phyloP scores from a whole-genome alignment of 1,140 invertebrate species.

The Drosophila saltans region DNA sequence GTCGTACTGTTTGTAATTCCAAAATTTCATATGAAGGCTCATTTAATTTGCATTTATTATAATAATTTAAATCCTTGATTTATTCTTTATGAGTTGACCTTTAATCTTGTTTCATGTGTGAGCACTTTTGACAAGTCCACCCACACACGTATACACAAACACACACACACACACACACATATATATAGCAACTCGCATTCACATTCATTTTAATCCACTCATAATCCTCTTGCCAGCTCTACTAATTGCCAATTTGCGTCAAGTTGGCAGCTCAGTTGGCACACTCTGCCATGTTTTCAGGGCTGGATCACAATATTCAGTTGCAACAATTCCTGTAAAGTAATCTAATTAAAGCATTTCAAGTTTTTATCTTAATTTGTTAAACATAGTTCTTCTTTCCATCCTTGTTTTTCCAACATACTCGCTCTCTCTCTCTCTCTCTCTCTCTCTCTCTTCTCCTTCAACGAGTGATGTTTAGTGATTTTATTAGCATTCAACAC shows the following conservation, averaged over 20 bases:
- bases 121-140: conserved; percentile 38
- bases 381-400: conserved; percentile 40
- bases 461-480: conserved; percentile 47
- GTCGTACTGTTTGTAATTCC: neutral
- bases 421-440: neutral
- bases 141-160: conserved; percentile 14
- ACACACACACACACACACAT: conserved; percentile 8
- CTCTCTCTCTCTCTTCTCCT: neutral
- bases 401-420: neutral
- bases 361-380: conserved; percentile 66
- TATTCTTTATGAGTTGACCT: conserved; percentile 45
- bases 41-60: conserved; percentile 44
- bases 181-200: conserved; percentile 19
- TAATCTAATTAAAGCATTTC: conserved; percentile 71
- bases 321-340: conserved; percentile 20
- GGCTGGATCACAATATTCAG: conserved; percentile 10
- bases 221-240: conserved; percentile 61
- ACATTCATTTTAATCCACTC: conserved; percentile 66
- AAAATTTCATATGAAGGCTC: neutral
- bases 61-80: conserved; percentile 30
- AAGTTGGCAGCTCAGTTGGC: conserved; percentile 10
- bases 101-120: conserved; percentile 44
- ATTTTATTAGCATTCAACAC: conserved; percentile 74
- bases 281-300: neutral
- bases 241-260: conserved; percentile 55